Evolutionary conservation across 2,888 invertebrate genomes (phyloP).

Genomic region (Petrolisthes cinctipes): DNA sequence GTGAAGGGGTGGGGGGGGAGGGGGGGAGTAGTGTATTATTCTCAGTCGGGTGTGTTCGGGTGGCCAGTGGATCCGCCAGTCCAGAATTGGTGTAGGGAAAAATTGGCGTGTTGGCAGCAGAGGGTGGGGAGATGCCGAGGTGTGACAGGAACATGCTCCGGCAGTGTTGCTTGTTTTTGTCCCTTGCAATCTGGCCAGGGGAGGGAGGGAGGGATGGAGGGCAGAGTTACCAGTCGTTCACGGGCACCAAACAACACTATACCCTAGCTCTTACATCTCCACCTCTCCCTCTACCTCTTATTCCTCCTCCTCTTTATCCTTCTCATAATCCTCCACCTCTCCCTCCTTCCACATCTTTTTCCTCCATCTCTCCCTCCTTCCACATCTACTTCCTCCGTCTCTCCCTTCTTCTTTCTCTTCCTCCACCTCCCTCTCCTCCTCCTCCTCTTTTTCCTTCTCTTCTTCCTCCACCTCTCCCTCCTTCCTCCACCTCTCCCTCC

Average conservation of each 20-base stretch:
- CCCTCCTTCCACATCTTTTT: not conserved
- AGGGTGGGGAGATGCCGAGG: constrained; percentile 34
- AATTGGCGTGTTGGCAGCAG: constrained; percentile 45
- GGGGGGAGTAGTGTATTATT: not conserved
- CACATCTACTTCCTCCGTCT: not conserved
- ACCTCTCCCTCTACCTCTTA: not conserved
- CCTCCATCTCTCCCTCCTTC: not conserved
- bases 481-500: not conserved
- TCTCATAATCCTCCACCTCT: too few species aligned
- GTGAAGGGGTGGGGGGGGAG: not conserved
- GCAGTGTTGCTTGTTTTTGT: constrained; percentile 54
- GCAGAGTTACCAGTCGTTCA: constrained; percentile 39
- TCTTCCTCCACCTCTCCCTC: not conserved
- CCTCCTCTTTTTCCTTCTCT: not conserved
- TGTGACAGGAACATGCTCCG: constrained; percentile 49
- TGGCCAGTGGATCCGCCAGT: too few species aligned
- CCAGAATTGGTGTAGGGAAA: not conserved
- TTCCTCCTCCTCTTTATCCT: too few species aligned
- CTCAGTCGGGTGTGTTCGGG: not conserved
- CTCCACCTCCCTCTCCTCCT: not conserved
- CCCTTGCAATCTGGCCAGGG: constrained; percentile 36
- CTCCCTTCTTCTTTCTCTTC: too few species aligned
- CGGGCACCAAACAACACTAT: not conserved
- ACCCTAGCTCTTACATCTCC: not conserved
- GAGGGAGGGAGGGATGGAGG: not conserved